Base-by-base conservation (phyloP, 2,113 vertebrate species). In the Platysteira castanea region DNA sequence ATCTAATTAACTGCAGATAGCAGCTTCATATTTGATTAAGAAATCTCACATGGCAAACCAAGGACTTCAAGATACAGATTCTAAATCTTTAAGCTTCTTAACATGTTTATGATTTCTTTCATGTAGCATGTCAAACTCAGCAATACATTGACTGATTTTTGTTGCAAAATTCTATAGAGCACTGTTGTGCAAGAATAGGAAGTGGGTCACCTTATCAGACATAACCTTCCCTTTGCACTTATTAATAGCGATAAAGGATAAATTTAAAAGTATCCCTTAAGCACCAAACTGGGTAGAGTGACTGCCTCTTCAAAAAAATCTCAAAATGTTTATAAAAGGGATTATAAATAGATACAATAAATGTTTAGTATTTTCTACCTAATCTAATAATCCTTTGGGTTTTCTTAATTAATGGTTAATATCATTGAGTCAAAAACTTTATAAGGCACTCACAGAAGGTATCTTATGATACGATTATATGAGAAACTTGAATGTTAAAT, bases 81-180 rank as follows among this genome's bases (percentile, higher is more conserved):
- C 54, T 92, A 96, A 94, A 94, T 85, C 76, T 95, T 53, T 89
- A 95, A 59, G 39, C 82, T 94, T 87, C 84, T 92, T 94, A 96
- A 80, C 41, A 75, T 27, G 21, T 27, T 83, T 37, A 56, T 70
- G 67, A 80, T 91, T 95, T 95, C 41, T 89, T 92, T 68, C 61
- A 65, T 27, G 37, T 47, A 65, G 18, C 35, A 63, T 56, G 22
- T 75, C 52, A 89, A 87, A 79, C 39, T 75, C 33, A 65, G 65
- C 54, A 87, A 53, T 30, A 52, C 3, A 33, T 9, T 76, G 56
- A 37, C 41, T 41, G 44, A 60, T 93, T 91, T 96, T 63, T 89
- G 35, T 73, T 94, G 35, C 49, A 54, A 83, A 79, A 75, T 65
- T 90, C 64, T 79, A 8, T 1, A 42, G 26, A 54, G 10, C 13